phyloP scores from a whole-genome alignment of 2,113 vertebrate species.

The Orcinus orca region DNA sequence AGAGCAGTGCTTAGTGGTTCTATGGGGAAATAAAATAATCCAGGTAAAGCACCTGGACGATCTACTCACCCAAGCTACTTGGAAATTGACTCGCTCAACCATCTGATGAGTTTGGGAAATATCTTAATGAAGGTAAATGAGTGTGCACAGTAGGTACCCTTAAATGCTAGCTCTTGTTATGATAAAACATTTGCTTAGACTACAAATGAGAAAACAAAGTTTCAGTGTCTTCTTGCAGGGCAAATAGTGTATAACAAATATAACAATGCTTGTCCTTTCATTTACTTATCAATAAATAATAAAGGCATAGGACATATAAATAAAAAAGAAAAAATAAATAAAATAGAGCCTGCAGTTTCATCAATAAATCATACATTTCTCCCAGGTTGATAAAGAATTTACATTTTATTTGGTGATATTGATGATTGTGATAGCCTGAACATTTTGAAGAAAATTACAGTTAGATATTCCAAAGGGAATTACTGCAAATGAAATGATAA shows the following conservation, averaged over 20 bases:
- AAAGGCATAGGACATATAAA: slow-evolving; percentile 2
- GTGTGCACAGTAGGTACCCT: not conserved
- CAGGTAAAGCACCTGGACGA: not conserved
- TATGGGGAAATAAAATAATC: not conserved
- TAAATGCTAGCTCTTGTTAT: not conserved
- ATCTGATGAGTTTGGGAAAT: not conserved
- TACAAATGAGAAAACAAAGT: not conserved
- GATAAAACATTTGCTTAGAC: not conserved
- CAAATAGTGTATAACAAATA: not conserved
- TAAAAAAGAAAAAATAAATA: slow-evolving; percentile 56
- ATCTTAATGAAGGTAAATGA: not conserved
- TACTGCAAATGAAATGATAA: not conserved
- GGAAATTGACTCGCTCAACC: not conserved
- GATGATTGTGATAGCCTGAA: not conserved
- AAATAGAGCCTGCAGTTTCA: not conserved
- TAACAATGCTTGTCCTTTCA: not conserved
- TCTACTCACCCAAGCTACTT: not conserved
- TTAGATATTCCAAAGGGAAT: slow-evolving; percentile 22
- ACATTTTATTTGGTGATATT: slow-evolving; percentile 27
- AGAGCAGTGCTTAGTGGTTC: not conserved
- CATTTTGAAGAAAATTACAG: not conserved
- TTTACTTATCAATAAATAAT: slow-evolving; percentile 61
- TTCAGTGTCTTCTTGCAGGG: not conserved
- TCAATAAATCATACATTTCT: slow-evolving; percentile 44
- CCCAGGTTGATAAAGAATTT: slow-evolving; percentile 26